phyloP scores from a whole-genome alignment of 2,113 vertebrate species.

The Rhadina sibilatrix region DNA sequence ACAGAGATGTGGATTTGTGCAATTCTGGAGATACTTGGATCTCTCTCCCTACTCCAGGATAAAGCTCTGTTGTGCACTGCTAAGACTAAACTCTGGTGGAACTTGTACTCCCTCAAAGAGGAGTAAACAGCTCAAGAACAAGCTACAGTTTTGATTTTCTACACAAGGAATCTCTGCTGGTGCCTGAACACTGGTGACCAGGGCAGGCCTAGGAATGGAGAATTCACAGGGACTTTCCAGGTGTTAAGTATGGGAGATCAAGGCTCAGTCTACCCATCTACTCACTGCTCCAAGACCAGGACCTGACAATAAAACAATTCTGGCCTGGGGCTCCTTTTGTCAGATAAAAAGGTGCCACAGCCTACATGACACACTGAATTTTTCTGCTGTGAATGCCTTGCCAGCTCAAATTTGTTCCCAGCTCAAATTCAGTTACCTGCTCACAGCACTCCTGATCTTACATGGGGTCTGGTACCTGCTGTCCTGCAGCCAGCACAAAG shows the following conservation, averaged over 20 bases:
- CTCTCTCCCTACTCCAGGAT: not conserved
- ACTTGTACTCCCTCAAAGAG: not conserved
- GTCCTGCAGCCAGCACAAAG: not conserved
- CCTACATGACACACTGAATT: not conserved
- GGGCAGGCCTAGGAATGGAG: not conserved
- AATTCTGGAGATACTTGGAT: not conserved
- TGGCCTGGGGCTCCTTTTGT: not conserved
- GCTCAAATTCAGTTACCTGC: not conserved
- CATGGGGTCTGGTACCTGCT: not conserved
- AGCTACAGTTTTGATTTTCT: not conserved
- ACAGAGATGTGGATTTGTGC: not conserved
- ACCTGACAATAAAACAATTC: not conserved
- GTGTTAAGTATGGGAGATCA: not conserved
- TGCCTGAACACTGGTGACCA: not conserved
- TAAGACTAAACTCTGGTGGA: not conserved
- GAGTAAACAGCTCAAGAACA: not conserved
- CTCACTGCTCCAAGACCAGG: not conserved
- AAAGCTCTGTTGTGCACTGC: not conserved
- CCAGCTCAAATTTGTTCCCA: not conserved
- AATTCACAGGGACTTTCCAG: not conserved
- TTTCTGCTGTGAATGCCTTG: not conserved
- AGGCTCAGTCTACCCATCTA: not conserved
- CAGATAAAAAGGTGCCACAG: not conserved
- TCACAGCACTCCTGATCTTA: not conserved
- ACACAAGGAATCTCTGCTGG: not conserved